A percentile compares a stretch with the other conserved stretches of the same genome.
Conservation (phyloP, 2,113 vertebrate species). For the Coregonus clupeaformis region DNA sequence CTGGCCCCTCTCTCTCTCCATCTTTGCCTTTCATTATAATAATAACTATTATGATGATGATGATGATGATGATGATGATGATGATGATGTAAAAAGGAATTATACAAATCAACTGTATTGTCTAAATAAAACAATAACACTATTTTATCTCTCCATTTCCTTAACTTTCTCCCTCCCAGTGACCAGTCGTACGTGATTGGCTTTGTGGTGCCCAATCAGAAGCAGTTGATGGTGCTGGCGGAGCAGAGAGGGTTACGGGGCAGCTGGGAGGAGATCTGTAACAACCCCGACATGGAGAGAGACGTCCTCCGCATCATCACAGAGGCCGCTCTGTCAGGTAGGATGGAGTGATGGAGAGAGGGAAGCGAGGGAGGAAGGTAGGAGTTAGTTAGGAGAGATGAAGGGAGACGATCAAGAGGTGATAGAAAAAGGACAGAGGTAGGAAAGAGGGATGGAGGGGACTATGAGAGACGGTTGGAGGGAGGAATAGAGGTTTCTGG, state of each 20-base stretch:
- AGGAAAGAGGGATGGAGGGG: no score
- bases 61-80: no score
- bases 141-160: neutral
- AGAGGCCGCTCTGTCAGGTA: slow-evolving; percentile 88
- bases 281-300: slow-evolving; percentile 85
- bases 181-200: slow-evolving; percentile 95
- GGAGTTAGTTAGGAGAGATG: neutral
- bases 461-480: neutral
- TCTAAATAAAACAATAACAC: neutral
- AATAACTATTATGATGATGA: no score
- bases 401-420: neutral
- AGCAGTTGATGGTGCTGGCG: slow-evolving; percentile 85
- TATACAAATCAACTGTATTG: no score
- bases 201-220: slow-evolving; percentile 97
- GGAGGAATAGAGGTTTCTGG: neutral
- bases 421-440: no score
- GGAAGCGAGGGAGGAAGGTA: neutral
- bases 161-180: slow-evolving; percentile 66
- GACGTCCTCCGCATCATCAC: slow-evolving; percentile 88
- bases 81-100: no score
- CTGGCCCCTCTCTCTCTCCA: neutral
- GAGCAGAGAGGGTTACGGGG: slow-evolving; percentile 79
- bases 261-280: slow-evolving; percentile 91
- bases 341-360: neutral
- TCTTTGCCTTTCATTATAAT: neutral